These are phyloP conservation scores for Cecropterus lyciades DNA, from an alignment of 1,140 invertebrate genomes.

Conservation along the genomic window DNA sequence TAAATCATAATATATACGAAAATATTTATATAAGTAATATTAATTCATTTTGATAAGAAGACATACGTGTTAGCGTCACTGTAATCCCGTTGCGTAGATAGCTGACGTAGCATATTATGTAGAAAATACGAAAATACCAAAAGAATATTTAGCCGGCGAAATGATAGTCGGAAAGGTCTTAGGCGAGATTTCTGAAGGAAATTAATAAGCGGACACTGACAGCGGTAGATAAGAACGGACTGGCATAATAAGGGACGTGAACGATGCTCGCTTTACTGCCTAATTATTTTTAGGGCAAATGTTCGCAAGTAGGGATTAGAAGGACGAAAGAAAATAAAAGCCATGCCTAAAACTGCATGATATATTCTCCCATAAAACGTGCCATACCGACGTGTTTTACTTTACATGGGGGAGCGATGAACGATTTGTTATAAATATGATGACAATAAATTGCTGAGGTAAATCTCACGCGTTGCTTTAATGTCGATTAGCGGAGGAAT, in stretches of 20 bases:
- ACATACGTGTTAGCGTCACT: no score
- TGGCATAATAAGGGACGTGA: slow-evolving; percentile 27
- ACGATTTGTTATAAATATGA: no score
- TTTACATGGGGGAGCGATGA: no score
- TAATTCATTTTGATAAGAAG: no score
- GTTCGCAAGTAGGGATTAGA: slow-evolving; percentile 24
- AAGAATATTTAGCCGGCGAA: no score
- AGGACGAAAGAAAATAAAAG: slow-evolving; percentile 25
- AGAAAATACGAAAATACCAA: slow-evolving; percentile 5
- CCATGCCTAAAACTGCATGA: slow-evolving; percentile 25
- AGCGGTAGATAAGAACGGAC: no score
- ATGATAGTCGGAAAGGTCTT: slow-evolving; percentile 31
- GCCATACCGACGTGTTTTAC: not conserved
- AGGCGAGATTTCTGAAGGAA: slow-evolving; percentile 35
- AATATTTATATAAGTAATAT: no score
- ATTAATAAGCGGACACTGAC: slow-evolving; percentile 32
- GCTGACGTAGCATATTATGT: not conserved
- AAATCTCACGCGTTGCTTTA: no score
- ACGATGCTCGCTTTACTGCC: no score
- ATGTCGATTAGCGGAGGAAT: no score
- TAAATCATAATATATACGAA: no score
- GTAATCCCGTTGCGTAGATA: not conserved
- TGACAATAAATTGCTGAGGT: no score
- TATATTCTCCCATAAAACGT: slow-evolving; percentile 11
- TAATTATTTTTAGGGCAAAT: slow-evolving; percentile 32